Evolutionary conservation across 2,797 vertebrate species (phyloP).

Genomic region (Clarias laeviceps): DNA sequence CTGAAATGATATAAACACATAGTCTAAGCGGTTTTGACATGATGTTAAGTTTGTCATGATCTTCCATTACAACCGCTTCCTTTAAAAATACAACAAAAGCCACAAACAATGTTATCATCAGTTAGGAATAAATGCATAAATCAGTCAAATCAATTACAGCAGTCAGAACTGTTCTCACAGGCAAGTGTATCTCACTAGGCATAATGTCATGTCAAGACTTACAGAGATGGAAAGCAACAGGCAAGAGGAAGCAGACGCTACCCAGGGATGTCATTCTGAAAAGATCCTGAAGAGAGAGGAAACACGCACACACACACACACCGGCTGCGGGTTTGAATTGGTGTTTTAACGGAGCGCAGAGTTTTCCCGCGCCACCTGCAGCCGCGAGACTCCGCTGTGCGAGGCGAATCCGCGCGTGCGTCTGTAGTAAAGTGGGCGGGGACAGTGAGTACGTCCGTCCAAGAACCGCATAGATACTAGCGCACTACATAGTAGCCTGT

Average conservation of each 20-base stretch:
- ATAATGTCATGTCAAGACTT: slow-evolving; percentile 60
- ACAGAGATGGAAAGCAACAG: slow-evolving; percentile 80
- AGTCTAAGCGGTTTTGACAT: background rate
- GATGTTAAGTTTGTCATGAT: background rate
- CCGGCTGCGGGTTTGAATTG: background rate
- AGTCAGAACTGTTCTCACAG: background rate
- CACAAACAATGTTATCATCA: background rate
- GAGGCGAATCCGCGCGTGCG: slow-evolving; percentile 21
- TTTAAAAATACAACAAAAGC: background rate
- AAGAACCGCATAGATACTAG: slow-evolving; percentile 3
- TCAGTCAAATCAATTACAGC: background rate
- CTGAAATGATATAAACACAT: background rate
- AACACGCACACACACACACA: too few species aligned
- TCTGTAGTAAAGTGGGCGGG: slow-evolving; percentile 45
- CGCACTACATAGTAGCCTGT: slow-evolving; percentile 11
- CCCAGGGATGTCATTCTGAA: slow-evolving; percentile 70
- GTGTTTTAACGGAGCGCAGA: background rate
- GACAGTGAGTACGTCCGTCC: too few species aligned
- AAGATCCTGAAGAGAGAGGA: slow-evolving; percentile 10
- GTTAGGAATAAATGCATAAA: background rate
- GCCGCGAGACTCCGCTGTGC: background rate
- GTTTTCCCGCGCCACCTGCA: slow-evolving; percentile 22
- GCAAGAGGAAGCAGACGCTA: slow-evolving; percentile 71
- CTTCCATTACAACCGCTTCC: background rate
- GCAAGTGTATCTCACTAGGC: background rate